phyloP scores from a whole-genome alignment of 2,888 invertebrate species.

The Drosophila anomalata region DNA sequence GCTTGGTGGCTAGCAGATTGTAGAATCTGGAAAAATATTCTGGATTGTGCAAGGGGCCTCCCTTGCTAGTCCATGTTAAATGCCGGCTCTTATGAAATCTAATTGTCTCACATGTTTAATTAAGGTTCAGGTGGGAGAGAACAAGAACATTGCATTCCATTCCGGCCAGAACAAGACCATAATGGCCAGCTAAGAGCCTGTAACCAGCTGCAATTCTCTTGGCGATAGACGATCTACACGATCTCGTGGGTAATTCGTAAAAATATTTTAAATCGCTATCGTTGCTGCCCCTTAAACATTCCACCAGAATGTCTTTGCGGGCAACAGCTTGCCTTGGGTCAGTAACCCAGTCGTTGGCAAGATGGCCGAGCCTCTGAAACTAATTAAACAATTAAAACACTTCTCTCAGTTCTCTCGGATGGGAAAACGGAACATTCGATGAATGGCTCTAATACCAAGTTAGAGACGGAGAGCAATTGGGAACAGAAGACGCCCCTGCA shows the following conservation, averaged over 20 bases:
- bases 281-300: slow-evolving; percentile 52
- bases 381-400: slow-evolving; percentile 71
- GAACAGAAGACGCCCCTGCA: slow-evolving; percentile 47
- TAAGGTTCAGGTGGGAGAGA: slow-evolving; percentile 47
- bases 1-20: slow-evolving; percentile 30
- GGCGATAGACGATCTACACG: slow-evolving; percentile 43
- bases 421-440: slow-evolving; percentile 53
- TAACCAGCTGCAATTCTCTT: slow-evolving; percentile 66
- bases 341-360: slow-evolving; percentile 29
- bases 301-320: slow-evolving; percentile 48
- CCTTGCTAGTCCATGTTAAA: slow-evolving; percentile 22
- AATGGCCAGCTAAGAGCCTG: slow-evolving; percentile 40
- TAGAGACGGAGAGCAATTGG: slow-evolving; percentile 37
- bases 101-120: slow-evolving; percentile 69
- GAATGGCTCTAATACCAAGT: background rate
- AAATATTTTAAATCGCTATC: slow-evolving; percentile 61
- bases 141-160: slow-evolving; percentile 51
- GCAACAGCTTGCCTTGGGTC: slow-evolving; percentile 42
- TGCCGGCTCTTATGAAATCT: slow-evolving; percentile 62
- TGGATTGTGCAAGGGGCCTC: background rate
- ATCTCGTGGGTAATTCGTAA: slow-evolving; percentile 16
- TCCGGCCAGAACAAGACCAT: slow-evolving; percentile 55
- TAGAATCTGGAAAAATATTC: slow-evolving; percentile 19
- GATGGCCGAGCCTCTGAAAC: slow-evolving; percentile 9
- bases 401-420: background rate